Percentiles rank a stretch among this genome's conserved stretches.
Evolutionary conservation across 2,888 invertebrate species (phyloP).

Genomic region (Eupithecia subumbrata): DNA sequence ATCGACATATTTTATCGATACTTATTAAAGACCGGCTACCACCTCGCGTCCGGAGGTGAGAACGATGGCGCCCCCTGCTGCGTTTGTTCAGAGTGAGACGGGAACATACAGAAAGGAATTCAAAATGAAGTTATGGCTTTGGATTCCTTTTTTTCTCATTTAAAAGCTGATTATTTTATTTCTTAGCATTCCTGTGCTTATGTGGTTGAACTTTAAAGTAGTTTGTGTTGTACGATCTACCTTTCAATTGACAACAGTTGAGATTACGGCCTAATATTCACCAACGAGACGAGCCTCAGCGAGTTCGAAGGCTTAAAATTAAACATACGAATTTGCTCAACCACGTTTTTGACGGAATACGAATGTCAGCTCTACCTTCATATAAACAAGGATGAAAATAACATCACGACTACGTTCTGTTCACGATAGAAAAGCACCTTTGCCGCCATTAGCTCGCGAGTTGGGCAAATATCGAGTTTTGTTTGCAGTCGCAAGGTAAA

Average conservation of each 20-base stretch:
- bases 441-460: constrained; percentile 76
- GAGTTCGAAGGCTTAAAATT: neutral
- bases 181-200: constrained; percentile 64
- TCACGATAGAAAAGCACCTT: constrained; percentile 50
- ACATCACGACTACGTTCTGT: neutral
- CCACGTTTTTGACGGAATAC: neutral
- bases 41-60: constrained; percentile 83
- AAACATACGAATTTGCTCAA: neutral
- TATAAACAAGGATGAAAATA: neutral
- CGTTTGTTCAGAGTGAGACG: constrained; percentile 75
- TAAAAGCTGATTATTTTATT: constrained; percentile 73
- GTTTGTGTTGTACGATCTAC: constrained; percentile 42
- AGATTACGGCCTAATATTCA: neutral
- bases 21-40: constrained; percentile 83
- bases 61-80: constrained; percentile 83
- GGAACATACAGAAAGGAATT: constrained; percentile 80
- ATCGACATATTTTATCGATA: constrained; percentile 83
- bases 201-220: constrained; percentile 51
- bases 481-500: constrained; percentile 78
- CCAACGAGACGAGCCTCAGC: neutral
- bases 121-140: constrained; percentile 82
- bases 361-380: neutral
- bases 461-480: constrained; percentile 79
- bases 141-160: constrained; percentile 69
- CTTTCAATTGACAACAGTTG: constrained; percentile 26